A percentile compares a stretch with the other conserved stretches of the same genome.
phyloP scores from a whole-genome alignment of 2,888 invertebrate genomes.

The Cephonodes hylas region DNA sequence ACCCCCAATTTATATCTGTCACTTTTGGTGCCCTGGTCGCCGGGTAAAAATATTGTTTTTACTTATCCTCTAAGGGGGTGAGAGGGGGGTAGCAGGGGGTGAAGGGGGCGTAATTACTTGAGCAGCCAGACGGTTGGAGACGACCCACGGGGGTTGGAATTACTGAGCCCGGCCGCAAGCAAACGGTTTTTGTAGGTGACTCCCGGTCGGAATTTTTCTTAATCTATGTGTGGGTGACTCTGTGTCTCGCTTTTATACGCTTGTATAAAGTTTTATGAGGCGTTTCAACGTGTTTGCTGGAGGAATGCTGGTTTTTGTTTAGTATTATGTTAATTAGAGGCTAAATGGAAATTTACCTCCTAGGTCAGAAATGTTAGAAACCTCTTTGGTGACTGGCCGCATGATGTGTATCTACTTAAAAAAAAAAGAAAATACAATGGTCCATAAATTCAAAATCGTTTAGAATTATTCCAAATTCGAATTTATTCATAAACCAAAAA shows the following conservation, averaged over 20 bases:
- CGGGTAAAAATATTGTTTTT: slow-evolving; percentile 79
- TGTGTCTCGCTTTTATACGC: slow-evolving; percentile 12
- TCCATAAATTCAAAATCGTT: too few species aligned
- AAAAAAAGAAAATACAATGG: too few species aligned
- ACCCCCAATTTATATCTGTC: slow-evolving; percentile 77
- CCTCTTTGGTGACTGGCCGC: neutral
- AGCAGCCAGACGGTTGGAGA: slow-evolving; percentile 65
- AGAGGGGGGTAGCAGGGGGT: slow-evolving; percentile 35
- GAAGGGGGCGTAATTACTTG: slow-evolving; percentile 73
- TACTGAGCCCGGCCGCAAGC: slow-evolving; percentile 56
- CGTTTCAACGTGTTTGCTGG: slow-evolving; percentile 6
- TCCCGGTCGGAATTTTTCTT: slow-evolving; percentile 58
- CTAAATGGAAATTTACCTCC: neutral
- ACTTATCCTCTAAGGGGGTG: slow-evolving; percentile 65
- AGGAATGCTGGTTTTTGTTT: neutral
- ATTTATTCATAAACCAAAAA: too few species aligned
- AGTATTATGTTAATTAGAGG: neutral
- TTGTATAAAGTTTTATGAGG: slow-evolving; percentile 11
- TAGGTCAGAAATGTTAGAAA: neutral
- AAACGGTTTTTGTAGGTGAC: slow-evolving; percentile 61
- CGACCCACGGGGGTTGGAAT: slow-evolving; percentile 63
- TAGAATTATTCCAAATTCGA: too few species aligned
- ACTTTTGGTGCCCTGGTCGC: slow-evolving; percentile 71
- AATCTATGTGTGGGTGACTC: slow-evolving; percentile 37
- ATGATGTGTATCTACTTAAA: too few species aligned